Percentiles rank a stretch among this genome's conserved stretches.
These are phyloP conservation scores for Trachelus tabidus DNA, from an alignment of 2,888 invertebrate species.

Conservation along the genomic window DNA sequence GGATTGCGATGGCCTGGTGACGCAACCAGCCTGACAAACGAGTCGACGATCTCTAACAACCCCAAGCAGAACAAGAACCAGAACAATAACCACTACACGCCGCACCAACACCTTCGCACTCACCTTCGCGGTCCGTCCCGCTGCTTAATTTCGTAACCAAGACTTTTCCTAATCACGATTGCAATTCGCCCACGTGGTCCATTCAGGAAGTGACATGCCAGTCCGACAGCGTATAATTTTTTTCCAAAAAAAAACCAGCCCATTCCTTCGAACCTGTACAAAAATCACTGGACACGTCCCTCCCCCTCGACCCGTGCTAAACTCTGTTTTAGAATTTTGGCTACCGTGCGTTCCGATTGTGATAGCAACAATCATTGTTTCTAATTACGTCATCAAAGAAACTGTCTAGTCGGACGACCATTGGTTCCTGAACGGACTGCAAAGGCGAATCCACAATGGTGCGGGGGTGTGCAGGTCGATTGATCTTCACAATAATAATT, in stretches of 20 bases:
- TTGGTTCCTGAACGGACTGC: slow-evolving; percentile 4
- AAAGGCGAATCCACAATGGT: slow-evolving; percentile 65
- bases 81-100: slow-evolving; percentile 64
- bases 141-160: slow-evolving; percentile 17
- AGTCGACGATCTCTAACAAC: slow-evolving; percentile 54
- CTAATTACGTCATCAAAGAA: background rate
- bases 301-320: background rate
- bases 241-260: background rate
- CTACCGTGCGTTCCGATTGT: background rate
- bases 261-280: slow-evolving; percentile 12
- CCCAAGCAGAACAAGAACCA: slow-evolving; percentile 58
- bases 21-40: slow-evolving; percentile 67
- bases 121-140: slow-evolving; percentile 65
- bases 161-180: background rate
- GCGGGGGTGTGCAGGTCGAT: slow-evolving; percentile 37
- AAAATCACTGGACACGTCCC: background rate
- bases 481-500: background rate
- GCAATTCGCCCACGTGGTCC: background rate
- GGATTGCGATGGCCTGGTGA: slow-evolving; percentile 85
- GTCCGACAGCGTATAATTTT: background rate
- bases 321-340: background rate
- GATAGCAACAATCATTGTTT: background rate
- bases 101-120: slow-evolving; percentile 65
- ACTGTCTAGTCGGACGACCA: slow-evolving; percentile 35
- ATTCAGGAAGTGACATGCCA: background rate